These are phyloP conservation scores for Aphaenogaster rudis DNA, from an alignment of 1,140 invertebrate genomes.

Conservation along the genomic window DNA sequence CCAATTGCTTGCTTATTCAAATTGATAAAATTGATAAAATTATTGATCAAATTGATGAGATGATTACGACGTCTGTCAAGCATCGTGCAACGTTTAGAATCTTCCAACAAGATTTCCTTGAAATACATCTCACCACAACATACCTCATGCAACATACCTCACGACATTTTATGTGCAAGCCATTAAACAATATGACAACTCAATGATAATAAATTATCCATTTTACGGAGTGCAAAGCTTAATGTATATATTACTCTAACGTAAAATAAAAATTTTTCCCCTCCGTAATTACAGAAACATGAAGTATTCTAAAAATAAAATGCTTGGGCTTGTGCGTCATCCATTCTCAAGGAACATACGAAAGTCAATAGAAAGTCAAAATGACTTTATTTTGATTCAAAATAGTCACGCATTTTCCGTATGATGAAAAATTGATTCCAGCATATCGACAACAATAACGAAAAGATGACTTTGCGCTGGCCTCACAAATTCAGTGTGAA, in stretches of 20 bases:
- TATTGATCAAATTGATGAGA: background rate
- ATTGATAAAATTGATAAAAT: background rate
- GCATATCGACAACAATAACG: too few species aligned
- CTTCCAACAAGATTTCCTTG: background rate
- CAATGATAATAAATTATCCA: background rate
- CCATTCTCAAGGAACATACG: too few species aligned
- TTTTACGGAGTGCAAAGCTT: background rate
- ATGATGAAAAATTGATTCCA: too few species aligned
- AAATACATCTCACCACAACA: background rate
- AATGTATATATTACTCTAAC: too few species aligned
- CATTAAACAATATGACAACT: background rate
- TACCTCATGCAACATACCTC: too few species aligned
- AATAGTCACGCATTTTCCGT: too few species aligned
- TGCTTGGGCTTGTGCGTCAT: background rate
- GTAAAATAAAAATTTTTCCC: too few species aligned
- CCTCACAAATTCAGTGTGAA: too few species aligned
- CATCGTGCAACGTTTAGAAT: background rate
- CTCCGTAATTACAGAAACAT: too few species aligned
- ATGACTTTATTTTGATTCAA: too few species aligned
- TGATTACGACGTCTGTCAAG: background rate
- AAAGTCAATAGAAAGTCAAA: too few species aligned
- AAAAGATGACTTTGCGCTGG: too few species aligned
- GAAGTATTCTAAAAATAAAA: background rate
- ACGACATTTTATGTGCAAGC: background rate
- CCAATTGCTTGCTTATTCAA: background rate